Evolutionary conservation across 2,113 vertebrate genomes (phyloP).

Genomic region (Macquaria ambigua): DNA sequence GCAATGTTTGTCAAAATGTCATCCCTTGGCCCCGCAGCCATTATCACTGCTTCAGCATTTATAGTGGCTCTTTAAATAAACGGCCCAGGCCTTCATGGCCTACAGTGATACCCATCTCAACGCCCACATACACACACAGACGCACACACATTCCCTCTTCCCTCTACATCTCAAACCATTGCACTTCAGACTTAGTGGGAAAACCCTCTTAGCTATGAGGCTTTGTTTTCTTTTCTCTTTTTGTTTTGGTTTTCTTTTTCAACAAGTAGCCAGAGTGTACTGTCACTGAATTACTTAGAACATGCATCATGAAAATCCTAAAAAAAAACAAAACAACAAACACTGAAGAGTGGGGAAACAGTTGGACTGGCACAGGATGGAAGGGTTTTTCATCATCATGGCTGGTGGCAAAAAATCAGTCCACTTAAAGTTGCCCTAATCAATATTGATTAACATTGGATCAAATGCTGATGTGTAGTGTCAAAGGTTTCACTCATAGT

Average conservation of each 20-base stretch:
- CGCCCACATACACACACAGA: conserved; percentile 35
- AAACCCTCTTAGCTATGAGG: conserved; percentile 23
- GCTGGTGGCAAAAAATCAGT: neutral
- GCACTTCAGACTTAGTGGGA: conserved; percentile 35
- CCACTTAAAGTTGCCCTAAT: neutral
- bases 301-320: neutral
- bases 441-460: neutral
- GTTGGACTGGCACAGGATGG: neutral
- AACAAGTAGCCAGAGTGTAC: conserved; percentile 14
- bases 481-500: too few relatives aligned
- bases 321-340: neutral
- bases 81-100: conserved; percentile 63
- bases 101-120: conserved; percentile 68
- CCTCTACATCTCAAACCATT: conserved; percentile 31
- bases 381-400: neutral
- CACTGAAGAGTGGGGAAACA: neutral
- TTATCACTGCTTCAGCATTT: conserved; percentile 82
- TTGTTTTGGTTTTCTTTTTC: conserved; percentile 1
- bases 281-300: conserved; percentile 4
- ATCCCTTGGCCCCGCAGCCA: conserved; percentile 73
- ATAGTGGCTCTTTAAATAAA: conserved; percentile 84
- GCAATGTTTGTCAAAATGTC: conserved; percentile 84
- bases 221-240: neutral
- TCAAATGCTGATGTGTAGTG: neutral
- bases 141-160: conserved; percentile 16